Evolutionary conservation across 1,140 invertebrate species (phyloP), one percentile per base, ranked within the genome.

Genomic region (Oncopeltus fasciatus): DNA sequence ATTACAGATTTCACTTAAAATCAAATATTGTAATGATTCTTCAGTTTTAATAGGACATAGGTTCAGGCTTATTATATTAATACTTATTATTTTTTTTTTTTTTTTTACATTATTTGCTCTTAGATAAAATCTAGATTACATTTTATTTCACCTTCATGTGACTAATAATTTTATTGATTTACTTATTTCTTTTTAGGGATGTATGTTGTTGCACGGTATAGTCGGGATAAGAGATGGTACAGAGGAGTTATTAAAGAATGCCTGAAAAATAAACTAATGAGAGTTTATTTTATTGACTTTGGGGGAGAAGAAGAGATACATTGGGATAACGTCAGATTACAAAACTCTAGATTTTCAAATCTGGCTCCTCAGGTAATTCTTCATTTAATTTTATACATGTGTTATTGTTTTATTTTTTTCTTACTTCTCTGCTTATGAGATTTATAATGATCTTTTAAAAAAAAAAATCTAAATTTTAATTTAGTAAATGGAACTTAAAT

Each of bases 201-300:
- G 73, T 66, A 69, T 11, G 79, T 74, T 59, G 75, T 78, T 58
- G 74, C 73, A 2, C 65, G 68, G 59, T 73, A 70, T 43, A 63
- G 62, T 14, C 16, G 67, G 2, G 73, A 77, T 58, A 63, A 70
- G 16, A 61, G 18, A 12, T 81, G 77, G 77, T 71, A 74, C 62
- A 71, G 79, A 44, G 77, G 69, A 1, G 62, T 68, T 43, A 71
- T 81, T 2, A 51, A 62, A 9, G 67, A 67, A 31, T 65, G 75
- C 18, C 72, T 71, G 2, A 70, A 69, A 2, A 56, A 69, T 24
- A 69, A 71, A 47, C 71, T 67, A 58, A 71, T 77, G 0, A 65
- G 72, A 64, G 74, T 82, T 2, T 72, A 72, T 59, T 75, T 73
- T 53, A 74, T 82, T 1, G 80, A 82, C 66, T 72, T 67, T 67